phyloP scores from a whole-genome alignment of 2,888 invertebrate genomes.

The Heteromyza rotundicornis region DNA sequence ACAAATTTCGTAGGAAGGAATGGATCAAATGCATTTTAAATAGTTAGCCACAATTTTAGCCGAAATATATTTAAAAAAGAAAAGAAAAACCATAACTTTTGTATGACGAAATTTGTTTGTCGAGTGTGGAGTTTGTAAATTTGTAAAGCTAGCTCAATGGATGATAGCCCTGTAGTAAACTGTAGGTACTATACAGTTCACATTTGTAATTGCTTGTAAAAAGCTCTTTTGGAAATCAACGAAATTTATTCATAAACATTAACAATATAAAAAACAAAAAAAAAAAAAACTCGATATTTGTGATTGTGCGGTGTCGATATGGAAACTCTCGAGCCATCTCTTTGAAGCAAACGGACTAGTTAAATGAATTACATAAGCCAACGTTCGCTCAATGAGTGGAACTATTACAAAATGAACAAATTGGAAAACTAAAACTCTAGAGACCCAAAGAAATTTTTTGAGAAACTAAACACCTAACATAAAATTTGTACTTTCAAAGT shows the following conservation, averaged over 20 bases:
- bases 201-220: background rate
- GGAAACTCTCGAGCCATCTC: slow-evolving; percentile 15
- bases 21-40: slow-evolving; percentile 12
- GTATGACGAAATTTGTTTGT: slow-evolving; percentile 9
- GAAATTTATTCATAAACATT: background rate
- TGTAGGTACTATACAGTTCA: background rate
- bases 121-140: no score
- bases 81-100: background rate
- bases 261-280: background rate
- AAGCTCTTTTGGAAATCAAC: slow-evolving; percentile 6
- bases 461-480: background rate
- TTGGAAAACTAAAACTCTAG: slow-evolving; percentile 5
- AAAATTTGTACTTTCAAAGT: slow-evolving; percentile 22
- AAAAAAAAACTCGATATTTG: slow-evolving; percentile 15
- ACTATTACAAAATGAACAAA: slow-evolving; percentile 2
- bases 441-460: background rate
- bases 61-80: background rate
- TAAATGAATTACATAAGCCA: background rate
- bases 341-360: background rate
- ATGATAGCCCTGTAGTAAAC: slow-evolving; percentile 1
- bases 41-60: slow-evolving; percentile 14
- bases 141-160: slow-evolving; percentile 17
- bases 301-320: slow-evolving; percentile 14
- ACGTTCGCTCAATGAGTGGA: slow-evolving; percentile 17
- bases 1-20: no score